Conservation (phyloP, 2,797 vertebrate genomes). For the Todus mexicanus region DNA sequence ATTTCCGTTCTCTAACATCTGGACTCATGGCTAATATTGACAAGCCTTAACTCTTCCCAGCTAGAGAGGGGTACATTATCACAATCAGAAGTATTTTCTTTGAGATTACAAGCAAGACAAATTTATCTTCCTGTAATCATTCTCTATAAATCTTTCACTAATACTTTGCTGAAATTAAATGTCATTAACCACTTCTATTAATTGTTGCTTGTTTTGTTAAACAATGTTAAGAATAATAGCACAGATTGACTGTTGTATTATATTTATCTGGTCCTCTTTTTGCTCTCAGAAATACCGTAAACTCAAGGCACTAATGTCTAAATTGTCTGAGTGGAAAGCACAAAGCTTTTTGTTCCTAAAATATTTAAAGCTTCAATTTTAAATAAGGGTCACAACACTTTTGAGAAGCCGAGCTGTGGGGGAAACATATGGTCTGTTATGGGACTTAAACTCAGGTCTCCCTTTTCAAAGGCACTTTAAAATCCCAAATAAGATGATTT, state of each 20-base stretch:
- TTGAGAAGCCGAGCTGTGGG: not conserved
- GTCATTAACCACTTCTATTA: not conserved
- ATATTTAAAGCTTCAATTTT: not conserved
- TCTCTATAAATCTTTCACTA: not conserved
- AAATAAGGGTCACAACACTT: not conserved
- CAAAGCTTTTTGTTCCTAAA: not conserved
- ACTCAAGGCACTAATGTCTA: not conserved
- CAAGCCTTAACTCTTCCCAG: not conserved
- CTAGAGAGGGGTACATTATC: not conserved
- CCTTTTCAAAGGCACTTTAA: not conserved
- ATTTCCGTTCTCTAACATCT: not conserved
- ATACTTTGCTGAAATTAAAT: not conserved
- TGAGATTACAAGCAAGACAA: not conserved
- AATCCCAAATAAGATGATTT: not conserved
- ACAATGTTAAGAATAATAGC: not conserved
- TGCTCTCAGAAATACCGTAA: not conserved
- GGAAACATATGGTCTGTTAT: not conserved
- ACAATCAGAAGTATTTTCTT: not conserved
- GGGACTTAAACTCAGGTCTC: not conserved
- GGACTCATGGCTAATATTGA: not conserved
- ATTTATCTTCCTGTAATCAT: not conserved
- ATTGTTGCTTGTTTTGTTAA: not conserved
- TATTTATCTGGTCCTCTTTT: not conserved
- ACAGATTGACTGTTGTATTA: not conserved
- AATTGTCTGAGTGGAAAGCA: not conserved